A percentile compares a stretch with the other conserved stretches of the same genome.
Conservation (phyloP, 1,140 invertebrate species). For the Chionoecetes opilio region DNA sequence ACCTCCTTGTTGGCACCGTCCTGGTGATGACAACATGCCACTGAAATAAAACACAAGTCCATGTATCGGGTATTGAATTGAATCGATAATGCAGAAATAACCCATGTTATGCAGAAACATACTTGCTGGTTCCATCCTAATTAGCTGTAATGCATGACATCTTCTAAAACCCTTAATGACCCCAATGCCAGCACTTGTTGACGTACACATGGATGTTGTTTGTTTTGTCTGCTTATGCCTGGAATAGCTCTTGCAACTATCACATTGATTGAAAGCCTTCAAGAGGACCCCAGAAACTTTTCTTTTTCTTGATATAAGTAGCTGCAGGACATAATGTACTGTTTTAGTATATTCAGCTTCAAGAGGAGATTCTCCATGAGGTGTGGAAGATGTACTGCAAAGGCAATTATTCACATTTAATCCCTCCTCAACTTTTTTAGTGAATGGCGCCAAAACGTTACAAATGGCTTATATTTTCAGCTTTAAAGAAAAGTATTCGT, state of each 20-base stretch:
- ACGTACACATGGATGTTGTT: background rate
- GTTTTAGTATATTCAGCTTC: conserved; percentile 8
- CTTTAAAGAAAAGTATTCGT: background rate
- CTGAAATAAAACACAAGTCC: conserved; percentile 29
- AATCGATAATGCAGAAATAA: conserved; percentile 21
- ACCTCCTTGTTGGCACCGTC: too few species aligned
- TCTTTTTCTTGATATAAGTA: background rate
- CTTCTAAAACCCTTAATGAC: background rate
- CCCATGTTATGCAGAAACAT: conserved; percentile 4
- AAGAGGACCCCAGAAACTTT: conserved; percentile 35
- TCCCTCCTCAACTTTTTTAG: too few species aligned
- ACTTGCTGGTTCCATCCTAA: background rate
- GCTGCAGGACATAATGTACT: background rate
- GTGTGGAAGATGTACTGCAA: conserved; percentile 14
- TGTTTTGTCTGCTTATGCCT: background rate
- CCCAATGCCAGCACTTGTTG: conserved; percentile 35
- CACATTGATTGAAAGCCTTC: conserved; percentile 48
- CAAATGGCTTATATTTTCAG: background rate
- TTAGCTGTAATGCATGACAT: background rate
- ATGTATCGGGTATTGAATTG: conserved; percentile 57
- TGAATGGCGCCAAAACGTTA: too few species aligned
- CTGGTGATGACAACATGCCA: background rate
- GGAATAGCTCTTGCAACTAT: conserved; percentile 1
- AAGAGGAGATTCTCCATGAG: conserved; percentile 37
- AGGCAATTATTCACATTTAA: too few species aligned